phyloP scores from a whole-genome alignment of 2,888 invertebrate genomes.

The Sarcophaga rosellei region DNA sequence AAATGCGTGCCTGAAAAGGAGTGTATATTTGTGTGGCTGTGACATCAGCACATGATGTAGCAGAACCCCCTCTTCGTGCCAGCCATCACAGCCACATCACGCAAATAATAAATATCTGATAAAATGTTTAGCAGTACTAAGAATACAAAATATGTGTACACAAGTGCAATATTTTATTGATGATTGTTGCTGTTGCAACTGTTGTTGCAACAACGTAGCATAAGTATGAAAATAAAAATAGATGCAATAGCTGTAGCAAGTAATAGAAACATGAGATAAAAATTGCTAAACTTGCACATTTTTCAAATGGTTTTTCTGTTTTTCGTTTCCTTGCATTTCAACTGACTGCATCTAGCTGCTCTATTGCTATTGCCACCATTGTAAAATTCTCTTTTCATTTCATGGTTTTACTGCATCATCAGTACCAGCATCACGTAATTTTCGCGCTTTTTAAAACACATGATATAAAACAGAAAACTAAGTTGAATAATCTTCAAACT shows the following conservation, averaged over 20 bases:
- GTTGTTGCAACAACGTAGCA: background rate
- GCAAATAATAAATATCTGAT: conserved; percentile 30
- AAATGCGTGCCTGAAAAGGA: background rate
- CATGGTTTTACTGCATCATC: background rate
- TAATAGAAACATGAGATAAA: conserved; percentile 40
- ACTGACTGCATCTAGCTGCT: background rate
- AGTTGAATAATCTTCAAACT: conserved; percentile 54
- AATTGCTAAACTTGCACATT: conserved; percentile 58
- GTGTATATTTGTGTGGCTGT: background rate
- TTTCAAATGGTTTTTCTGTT: conserved; percentile 49
- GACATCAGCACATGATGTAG: conserved; percentile 10
- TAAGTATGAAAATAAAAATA: conserved; percentile 19
- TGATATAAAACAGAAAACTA: conserved; percentile 31
- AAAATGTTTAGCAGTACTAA: conserved; percentile 24
- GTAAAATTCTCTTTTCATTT: background rate
- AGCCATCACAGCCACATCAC: background rate
- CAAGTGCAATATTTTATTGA: conserved; percentile 30
- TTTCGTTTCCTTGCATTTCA: background rate
- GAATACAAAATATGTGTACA: conserved; percentile 3
- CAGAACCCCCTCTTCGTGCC: background rate
- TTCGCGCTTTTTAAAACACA: conserved; percentile 53
- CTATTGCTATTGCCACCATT: background rate
- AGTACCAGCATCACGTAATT: conserved; percentile 56
- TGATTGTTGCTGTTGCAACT: conserved; percentile 1
- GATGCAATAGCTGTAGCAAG: conserved; percentile 5